Conservation (phyloP, 35 echinoderm and acorn worm species). For the Patiria miniata region DNA sequence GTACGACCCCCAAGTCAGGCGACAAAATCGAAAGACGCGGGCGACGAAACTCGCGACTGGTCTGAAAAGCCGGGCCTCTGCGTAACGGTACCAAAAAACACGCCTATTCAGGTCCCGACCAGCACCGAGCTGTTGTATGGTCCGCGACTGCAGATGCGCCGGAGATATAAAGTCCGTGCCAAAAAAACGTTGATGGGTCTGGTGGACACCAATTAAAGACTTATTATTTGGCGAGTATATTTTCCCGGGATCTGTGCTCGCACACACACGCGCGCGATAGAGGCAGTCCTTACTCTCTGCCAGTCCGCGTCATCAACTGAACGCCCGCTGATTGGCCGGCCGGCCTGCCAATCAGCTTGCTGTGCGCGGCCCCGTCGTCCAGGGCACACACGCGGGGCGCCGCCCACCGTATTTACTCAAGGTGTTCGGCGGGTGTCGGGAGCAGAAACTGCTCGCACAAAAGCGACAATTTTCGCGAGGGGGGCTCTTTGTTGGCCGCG, state of each 20-base stretch:
- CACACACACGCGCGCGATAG: conserved; percentile 25
- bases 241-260: conserved; percentile 29
- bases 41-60: conserved; percentile 77
- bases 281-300: background rate
- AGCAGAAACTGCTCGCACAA: conserved; percentile 50
- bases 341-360: background rate
- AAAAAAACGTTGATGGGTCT: conserved; percentile 47
- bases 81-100: conserved; percentile 17
- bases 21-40: conserved; percentile 62
- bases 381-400: background rate
- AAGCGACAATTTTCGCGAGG: conserved; percentile 60
- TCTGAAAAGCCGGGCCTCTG: conserved; percentile 32
- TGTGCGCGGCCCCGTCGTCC: background rate
- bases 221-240: conserved; percentile 44
- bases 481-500: conserved; percentile 53
- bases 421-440: conserved; percentile 29
- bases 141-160: conserved; percentile 13
- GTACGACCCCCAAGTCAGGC: conserved; percentile 54
- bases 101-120: conserved; percentile 21
- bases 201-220: conserved; percentile 75
- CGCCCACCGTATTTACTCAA: conserved; percentile 36
- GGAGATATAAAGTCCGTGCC: conserved; percentile 34
- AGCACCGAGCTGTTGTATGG: conserved; percentile 20
- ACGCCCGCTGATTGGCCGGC: background rate
- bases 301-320: too few species aligned